Evolutionary conservation across 1,140 invertebrate genomes (phyloP).

Genomic region (Drosophila baimaii): DNA sequence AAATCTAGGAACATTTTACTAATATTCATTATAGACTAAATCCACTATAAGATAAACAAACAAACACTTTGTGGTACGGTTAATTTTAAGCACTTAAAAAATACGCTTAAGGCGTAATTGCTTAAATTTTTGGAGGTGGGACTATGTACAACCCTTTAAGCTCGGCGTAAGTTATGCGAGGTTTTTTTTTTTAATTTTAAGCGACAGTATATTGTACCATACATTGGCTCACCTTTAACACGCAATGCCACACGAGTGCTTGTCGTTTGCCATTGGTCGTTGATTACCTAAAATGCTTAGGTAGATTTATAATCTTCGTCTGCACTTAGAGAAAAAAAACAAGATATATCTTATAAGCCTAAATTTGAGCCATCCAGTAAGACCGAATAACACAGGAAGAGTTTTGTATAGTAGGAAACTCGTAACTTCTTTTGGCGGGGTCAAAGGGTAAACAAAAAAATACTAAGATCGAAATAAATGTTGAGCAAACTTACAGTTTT

Average conservation of each 20-base stretch:
- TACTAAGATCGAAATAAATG: too few relatives aligned
- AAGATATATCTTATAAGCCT: too few relatives aligned
- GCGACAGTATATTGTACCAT: not conserved
- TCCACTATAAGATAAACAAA: too few relatives aligned
- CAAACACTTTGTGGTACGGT: not conserved
- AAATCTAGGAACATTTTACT: too few relatives aligned
- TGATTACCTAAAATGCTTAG: constrained; percentile 42
- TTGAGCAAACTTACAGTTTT: not conserved
- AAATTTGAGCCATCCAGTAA: not conserved
- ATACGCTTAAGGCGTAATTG: not conserved
- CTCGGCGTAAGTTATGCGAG: constrained; percentile 12
- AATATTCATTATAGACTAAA: too few relatives aligned
- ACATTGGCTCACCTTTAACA: constrained; percentile 39
- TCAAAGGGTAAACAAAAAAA: too few relatives aligned
- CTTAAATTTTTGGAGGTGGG: not conserved
- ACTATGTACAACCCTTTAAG: not conserved
- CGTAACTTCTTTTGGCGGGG: too few relatives aligned
- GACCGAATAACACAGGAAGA: not conserved
- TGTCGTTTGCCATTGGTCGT: constrained; percentile 16
- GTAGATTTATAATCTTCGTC: constrained; percentile 14
- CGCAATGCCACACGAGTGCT: constrained; percentile 15
- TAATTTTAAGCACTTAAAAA: not conserved
- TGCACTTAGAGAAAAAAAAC: constrained; percentile 8
- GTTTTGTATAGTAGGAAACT: too few relatives aligned
- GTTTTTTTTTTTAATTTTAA: constrained; percentile 5